These are phyloP conservation scores for Megaceryle torquata DNA, from an alignment of 2,113 vertebrate genomes.

Conservation along the genomic window DNA sequence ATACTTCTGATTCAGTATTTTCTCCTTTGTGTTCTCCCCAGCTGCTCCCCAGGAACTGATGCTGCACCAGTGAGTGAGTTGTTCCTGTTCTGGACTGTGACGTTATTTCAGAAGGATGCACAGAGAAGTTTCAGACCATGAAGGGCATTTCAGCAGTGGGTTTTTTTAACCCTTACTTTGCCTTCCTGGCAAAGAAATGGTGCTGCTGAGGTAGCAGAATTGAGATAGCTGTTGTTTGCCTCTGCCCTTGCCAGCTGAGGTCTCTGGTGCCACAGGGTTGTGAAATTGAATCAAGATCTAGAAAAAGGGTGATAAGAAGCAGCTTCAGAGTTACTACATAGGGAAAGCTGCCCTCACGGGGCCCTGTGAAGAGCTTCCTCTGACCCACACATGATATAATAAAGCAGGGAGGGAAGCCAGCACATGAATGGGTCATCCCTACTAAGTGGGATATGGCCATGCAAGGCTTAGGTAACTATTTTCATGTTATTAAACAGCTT, in stretches of 20 bases:
- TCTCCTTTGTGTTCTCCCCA: not conserved
- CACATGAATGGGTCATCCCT: fast-evolving
- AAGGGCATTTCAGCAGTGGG: not conserved
- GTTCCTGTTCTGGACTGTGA: conserved; percentile 47
- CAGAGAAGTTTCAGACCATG: not conserved
- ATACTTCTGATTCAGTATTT: conserved; percentile 29
- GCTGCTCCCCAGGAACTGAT: conserved; percentile 7
- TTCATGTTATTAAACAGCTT: not conserved
- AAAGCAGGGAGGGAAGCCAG: not conserved
- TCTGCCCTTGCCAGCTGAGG: not conserved
- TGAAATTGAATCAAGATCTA: conserved; percentile 1
- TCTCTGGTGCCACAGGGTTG: not conserved
- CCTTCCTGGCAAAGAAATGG: not conserved
- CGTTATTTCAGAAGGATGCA: conserved; percentile 43
- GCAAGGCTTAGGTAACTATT: not conserved
- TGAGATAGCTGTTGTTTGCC: conserved; percentile 11
- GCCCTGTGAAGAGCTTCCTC: not conserved
- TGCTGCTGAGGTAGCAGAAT: not conserved
- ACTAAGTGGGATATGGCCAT: not conserved
- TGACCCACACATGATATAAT: not conserved
- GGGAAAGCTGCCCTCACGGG: not conserved
- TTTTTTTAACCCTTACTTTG: conserved; percentile 34
- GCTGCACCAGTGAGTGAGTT: not conserved
- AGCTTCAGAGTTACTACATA: not conserved
- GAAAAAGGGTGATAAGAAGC: not conserved